Conservation (phyloP, 2,113 vertebrate genomes). For the Excalfactoria chinensis region DNA sequence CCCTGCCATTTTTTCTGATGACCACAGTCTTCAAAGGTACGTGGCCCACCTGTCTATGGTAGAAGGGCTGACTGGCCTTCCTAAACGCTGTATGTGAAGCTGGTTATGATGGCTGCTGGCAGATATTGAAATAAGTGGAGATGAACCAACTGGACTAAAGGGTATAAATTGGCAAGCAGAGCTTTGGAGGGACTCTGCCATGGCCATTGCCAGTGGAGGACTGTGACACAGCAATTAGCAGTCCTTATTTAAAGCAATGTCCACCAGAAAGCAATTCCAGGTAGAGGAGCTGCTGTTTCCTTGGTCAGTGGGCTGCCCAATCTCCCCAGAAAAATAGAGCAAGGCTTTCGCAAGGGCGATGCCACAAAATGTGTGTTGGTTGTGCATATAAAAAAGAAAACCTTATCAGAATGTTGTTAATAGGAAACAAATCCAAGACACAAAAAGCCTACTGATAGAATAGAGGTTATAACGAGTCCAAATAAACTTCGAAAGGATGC, state of each 20-base stretch:
- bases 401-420: fast-evolving
- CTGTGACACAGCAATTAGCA: background rate
- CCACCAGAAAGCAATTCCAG: background rate
- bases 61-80: background rate
- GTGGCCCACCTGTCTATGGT: background rate
- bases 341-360: background rate
- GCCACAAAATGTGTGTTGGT: background rate
- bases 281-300: background rate
- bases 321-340: background rate
- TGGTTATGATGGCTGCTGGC: background rate
- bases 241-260: background rate
- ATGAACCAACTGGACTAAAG: background rate
- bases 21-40: background rate
- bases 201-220: too few species aligned
- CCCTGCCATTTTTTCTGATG: background rate
- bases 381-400: background rate
- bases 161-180: background rate
- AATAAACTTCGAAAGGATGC: background rate
- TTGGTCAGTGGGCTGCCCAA: background rate
- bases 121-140: background rate
- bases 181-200: background rate
- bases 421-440: background rate
- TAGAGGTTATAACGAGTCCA: background rate
- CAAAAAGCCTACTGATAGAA: background rate
- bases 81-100: background rate